Base-by-base conservation (phyloP, 2,797 vertebrate genomes). In the Hemibagrus guttatus region DNA sequence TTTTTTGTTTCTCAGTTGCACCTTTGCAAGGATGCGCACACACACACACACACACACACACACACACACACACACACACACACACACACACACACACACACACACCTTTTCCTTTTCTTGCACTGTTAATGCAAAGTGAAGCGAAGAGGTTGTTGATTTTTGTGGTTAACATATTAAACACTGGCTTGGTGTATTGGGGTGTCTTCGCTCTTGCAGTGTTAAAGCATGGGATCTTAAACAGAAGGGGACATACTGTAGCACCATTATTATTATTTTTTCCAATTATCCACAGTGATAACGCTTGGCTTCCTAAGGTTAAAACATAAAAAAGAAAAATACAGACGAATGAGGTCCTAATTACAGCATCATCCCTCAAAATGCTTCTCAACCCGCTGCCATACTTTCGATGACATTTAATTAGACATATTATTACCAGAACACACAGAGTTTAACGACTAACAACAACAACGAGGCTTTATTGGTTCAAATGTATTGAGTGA, bases 101-200 rank as follows among this genome's bases (percentile, higher is more conserved):
- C 31, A 59, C 31, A 23, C 76, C 12, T 75, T 28, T 52, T 75
- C 6, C 72, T 54, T 6, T 28, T n/a, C n/a, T 56, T 76, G 7
- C 13, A 28, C 42, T 3, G 14, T n/a, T 79, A 35, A 58, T 12
- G 75, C 75, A 56, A 35, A 31, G 4, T 59, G 31, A 59, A 76
- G 49, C 26, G 8, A 71, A 42, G 19, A 8, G 35, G 12, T 14
- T 74, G 49, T 17, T 28, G 28, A 21, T 95, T 95, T 95, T 94
- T 95, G 92, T 93, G 83, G 91, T 93, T 93, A 92, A 93, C 93
- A 95, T 95, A 95, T 91, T 93, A 94, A 94, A 95, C 94, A 93
- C 95, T 95, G 42, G 12, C 35, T n/a, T 17, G 35, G 31, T 26
- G 76, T 59, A 39, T 39, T 31, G 56, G 11, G 31, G 56, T 58